Evolutionary conservation across 2,797 vertebrate genomes (phyloP).

Genomic region (Eremophila alpestris): DNA sequence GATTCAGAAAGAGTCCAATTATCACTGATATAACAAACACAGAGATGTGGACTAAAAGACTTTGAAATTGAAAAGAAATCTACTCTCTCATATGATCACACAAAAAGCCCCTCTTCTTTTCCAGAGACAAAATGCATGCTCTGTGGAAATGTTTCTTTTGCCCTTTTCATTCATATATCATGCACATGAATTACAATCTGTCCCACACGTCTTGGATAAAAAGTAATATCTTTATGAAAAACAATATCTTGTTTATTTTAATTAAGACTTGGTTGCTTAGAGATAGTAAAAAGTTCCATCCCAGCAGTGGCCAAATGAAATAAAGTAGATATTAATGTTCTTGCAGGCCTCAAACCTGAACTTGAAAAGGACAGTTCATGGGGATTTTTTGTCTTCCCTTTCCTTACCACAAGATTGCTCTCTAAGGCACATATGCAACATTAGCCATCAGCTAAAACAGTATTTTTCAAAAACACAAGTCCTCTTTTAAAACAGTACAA

Average conservation of each 20-base stretch:
- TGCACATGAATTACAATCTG: neutral
- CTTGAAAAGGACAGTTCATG: neutral
- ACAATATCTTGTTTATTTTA: neutral
- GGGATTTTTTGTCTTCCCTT: neutral
- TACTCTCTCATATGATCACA: neutral
- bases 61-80: neutral
- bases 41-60: neutral
- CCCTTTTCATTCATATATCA: neutral
- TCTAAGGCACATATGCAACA: neutral
- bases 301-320: neutral
- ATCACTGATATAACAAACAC: neutral
- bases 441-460: neutral
- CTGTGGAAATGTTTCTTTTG: neutral
- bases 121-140: neutral
- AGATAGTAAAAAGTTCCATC: neutral
- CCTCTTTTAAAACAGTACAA: neutral
- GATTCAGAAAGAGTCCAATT: neutral
- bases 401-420: neutral
- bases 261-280: neutral
- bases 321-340: neutral
- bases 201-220: neutral
- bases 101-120: accelerated
- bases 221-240: neutral
- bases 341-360: neutral
- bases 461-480: neutral